Evolutionary conservation across 2,797 vertebrate species (phyloP), one percentile per base, ranked within the genome.

Genomic region (Holocentrus rufus): DNA sequence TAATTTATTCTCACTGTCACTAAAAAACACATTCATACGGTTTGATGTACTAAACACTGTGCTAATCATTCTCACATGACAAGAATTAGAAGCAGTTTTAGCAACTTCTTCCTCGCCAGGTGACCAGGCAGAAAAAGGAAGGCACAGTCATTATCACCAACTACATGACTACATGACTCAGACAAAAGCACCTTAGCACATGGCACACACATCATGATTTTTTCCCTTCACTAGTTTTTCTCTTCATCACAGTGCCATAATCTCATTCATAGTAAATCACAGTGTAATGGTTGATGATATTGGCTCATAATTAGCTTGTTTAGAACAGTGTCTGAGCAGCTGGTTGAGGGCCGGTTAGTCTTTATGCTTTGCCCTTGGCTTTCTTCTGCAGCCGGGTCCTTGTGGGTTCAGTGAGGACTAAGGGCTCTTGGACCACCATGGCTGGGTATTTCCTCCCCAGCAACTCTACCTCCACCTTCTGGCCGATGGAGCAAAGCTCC

Each of bases 401-500:
- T 0, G 92, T 92, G 80, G 96, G 96, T 72, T 99, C 97, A 0
- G 98, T 98, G 77, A 95, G 88, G 54, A 99, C 91, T 67, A 99
- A 73, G 0, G 98, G 98, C 66, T 99, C 97, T 81, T 95, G 93
- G 74, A 94, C 87, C 81, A 99, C 68, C 5, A 80, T 89, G 71
- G 96, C 96, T 0, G 91, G 89, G 80, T 97, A 97, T 65, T 94
- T 95, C 88, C 88, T 96, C 18, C 95, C 95, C 78, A 98, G 42
- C 23, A 99, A 93, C 83, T 99, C 97, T 59, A 99, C 95, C 81
- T 98, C 96, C 82, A 99, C 81, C 84, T 95, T 95, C 85, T 98
- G 97, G 57, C 97, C 97, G 72, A 94, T 88, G 15, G 88, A 90
- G 84, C 92, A 93, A 47, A 99, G 92, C 52, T 95, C 93, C 25